Evolutionary conservation across 2,113 vertebrate species (phyloP).

Genomic region (Ciconia maguari): DNA sequence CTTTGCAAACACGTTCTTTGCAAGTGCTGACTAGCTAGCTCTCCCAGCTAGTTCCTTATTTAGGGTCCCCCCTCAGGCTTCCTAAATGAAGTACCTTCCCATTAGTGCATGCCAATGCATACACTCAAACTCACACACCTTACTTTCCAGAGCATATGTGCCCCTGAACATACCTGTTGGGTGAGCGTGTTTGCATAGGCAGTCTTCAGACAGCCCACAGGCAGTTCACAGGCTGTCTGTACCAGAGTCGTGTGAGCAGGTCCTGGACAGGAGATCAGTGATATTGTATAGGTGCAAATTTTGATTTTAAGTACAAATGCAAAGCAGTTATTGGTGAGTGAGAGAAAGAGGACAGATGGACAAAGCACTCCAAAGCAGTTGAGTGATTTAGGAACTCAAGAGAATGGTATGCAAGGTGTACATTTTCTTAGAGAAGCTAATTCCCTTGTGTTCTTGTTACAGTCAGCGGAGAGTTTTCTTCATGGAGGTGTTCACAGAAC

Average conservation of each 20-base stretch:
- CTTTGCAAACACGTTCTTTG: neutral
- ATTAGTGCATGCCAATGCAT: rapidly evolving
- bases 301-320: neutral
- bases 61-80: neutral
- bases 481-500: neutral
- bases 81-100: neutral
- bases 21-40: neutral
- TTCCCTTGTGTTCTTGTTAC: neutral
- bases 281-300: neutral
- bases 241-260: neutral
- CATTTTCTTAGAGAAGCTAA: neutral
- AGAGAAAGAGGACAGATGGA: neutral
- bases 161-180: neutral
- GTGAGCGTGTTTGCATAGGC: neutral
- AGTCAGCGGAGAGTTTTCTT: neutral
- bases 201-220: neutral
- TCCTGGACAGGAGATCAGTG: neutral
- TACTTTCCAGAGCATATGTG: neutral
- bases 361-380: neutral
- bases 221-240: neutral
- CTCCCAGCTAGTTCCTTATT: neutral
- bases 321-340: neutral
- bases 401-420: neutral
- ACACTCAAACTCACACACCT: neutral
- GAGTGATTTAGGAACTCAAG: neutral